These are phyloP conservation scores for Melipona quadrifasciata DNA, from an alignment of 1,140 invertebrate species.

Conservation along the genomic window DNA sequence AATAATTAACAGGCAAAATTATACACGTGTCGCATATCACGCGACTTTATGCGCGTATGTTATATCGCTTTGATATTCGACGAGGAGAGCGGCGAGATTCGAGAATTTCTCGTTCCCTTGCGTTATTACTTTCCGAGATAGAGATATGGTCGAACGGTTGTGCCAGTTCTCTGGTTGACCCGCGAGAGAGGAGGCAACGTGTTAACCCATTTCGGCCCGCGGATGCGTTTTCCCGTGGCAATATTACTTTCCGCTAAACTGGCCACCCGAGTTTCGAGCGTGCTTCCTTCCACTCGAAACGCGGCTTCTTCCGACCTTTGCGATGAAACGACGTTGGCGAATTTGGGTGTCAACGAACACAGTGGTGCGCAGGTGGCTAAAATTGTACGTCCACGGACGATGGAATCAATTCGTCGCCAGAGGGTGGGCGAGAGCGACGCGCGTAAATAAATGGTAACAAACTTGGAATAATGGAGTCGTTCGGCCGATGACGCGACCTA, in stretches of 20 bases:
- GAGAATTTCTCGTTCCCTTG: neutral
- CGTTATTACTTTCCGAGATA: constrained; percentile 27
- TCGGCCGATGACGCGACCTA: constrained; percentile 16
- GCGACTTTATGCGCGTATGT: neutral
- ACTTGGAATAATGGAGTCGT: constrained; percentile 1
- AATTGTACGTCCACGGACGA: neutral
- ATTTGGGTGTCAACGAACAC: neutral
- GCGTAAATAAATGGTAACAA: constrained; percentile 11
- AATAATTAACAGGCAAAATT: neutral
- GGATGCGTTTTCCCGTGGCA: neutral
- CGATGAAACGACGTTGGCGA: too few species aligned
- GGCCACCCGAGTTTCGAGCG: neutral
- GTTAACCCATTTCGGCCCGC: constrained; percentile 22
- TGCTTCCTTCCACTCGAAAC: neutral
- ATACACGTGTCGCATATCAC: neutral
- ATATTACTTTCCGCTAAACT: neutral
- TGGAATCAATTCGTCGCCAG: neutral
- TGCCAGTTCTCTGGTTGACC: neutral
- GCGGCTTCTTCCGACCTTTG: neutral
- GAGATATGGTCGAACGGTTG: constrained; percentile 18
- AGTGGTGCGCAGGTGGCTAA: too few species aligned
- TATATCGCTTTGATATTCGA: neutral
- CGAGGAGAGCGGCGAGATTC: too few species aligned
- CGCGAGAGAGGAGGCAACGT: neutral
- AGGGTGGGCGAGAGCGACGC: too few species aligned